These are phyloP conservation scores for Gadopsis bispinosus DNA, from an alignment of 2,797 vertebrate genomes.

Conservation along the genomic window DNA sequence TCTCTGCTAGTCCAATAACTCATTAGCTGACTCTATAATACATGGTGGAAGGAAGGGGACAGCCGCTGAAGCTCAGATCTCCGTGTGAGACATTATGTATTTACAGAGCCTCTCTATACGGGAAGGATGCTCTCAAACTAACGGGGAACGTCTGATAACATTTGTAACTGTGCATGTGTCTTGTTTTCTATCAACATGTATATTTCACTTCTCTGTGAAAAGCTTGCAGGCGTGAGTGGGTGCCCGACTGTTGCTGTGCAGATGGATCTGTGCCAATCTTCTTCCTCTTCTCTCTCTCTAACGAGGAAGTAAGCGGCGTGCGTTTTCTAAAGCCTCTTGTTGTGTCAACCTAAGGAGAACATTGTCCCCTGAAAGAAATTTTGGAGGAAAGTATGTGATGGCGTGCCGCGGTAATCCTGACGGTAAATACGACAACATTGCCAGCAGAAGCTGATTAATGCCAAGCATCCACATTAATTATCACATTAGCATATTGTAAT, in stretches of 20 bases:
- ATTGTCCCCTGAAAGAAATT: constrained; percentile 42
- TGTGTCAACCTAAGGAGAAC: constrained; percentile 30
- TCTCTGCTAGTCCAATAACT: constrained; percentile 62
- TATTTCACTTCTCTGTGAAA: constrained; percentile 49
- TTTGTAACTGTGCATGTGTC: constrained; percentile 19
- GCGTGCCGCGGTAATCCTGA: constrained; percentile 57
- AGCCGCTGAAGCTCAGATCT: constrained; percentile 51
- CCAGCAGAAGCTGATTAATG: constrained; percentile 72
- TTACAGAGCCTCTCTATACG: constrained; percentile 58
- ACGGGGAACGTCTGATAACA: background rate
- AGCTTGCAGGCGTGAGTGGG: constrained; percentile 33
- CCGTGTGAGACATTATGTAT: constrained; percentile 53
- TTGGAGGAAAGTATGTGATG: constrained; percentile 10
- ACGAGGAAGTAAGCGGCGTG: constrained; percentile 51
- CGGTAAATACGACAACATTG: constrained; percentile 65
- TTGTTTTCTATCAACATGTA: constrained; percentile 25
- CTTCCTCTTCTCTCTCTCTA: constrained; percentile 38
- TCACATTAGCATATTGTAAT: constrained; percentile 84
- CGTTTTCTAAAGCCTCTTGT: constrained; percentile 28
- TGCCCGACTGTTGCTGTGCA: background rate
- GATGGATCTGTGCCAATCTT: constrained; percentile 63
- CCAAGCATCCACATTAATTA: constrained; percentile 78
- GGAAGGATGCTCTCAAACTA: constrained; percentile 51
- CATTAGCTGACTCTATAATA: constrained; percentile 68
- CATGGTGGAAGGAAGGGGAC: constrained; percentile 11